Evolutionary conservation across 2,888 invertebrate species (phyloP).

Genomic region (Dryobotodes eremita): DNA sequence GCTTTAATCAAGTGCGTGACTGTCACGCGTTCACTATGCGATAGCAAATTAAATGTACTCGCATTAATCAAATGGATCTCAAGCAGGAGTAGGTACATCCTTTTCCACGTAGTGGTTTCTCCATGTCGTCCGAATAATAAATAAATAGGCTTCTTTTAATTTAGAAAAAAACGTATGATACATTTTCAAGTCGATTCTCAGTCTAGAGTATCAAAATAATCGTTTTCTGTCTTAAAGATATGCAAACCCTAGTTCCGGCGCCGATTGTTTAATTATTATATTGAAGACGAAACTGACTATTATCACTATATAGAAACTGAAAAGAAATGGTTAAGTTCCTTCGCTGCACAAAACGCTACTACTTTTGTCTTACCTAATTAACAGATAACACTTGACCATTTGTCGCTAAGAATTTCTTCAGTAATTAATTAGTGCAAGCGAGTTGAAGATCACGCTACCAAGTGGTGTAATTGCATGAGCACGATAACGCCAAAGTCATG

Average conservation of each 20-base stretch:
- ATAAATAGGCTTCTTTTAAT: background rate
- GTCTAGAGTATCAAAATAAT: conserved; percentile 9
- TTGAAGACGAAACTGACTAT: conserved; percentile 30
- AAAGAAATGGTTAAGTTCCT: conserved; percentile 26
- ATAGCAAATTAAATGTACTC: conserved; percentile 56
- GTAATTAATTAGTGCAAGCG: conserved; percentile 68
- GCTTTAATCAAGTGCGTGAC: conserved; percentile 70
- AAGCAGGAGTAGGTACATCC: conserved; percentile 8
- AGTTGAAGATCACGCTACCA: conserved; percentile 72
- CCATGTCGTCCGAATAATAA: conserved; percentile 2
- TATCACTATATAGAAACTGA: conserved; percentile 27
- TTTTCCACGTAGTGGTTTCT: background rate
- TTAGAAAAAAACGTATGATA: background rate
- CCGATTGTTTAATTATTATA: conserved; percentile 15
- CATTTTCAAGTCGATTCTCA: background rate
- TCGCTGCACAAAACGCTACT: conserved; percentile 30
- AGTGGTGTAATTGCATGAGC: conserved; percentile 74
- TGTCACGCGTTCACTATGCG: conserved; percentile 64
- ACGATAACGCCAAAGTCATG: conserved; percentile 69
- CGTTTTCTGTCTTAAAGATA: conserved; percentile 8
- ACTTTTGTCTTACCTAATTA: conserved; percentile 57
- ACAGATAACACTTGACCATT: conserved; percentile 72
- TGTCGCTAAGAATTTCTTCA: conserved; percentile 62
- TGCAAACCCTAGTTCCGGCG: conserved; percentile 22
- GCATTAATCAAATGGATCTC: conserved; percentile 36